Evolutionary conservation across 2,888 invertebrate species (phyloP), one percentile per base, ranked within the genome.

Genomic region (Amblyteles armatorius): DNA sequence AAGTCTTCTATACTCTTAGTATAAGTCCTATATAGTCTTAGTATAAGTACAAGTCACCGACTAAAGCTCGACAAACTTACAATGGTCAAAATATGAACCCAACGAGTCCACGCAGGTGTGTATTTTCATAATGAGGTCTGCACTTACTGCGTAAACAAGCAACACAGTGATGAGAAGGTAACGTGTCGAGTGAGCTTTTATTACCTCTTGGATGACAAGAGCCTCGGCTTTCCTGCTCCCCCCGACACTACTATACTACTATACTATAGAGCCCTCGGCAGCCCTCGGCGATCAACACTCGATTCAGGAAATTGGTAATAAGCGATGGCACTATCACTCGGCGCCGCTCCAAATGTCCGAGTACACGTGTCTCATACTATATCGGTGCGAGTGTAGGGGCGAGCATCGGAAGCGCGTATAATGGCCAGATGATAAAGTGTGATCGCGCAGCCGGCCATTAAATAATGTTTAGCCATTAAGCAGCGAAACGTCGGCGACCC

Each of bases 391-490:
- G 67, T 29, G 55, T 26, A 50, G 29, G 65, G 65, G 11, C 44
- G 67, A 80, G 44, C 57, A 36, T n/a, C 60, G 11, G 16, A 80
- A 50, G 40, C 65, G 67, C 50, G 71, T 77, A 79, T 67, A 76
- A 76, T 71, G 36, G 48, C 76, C 9, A 36, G 22, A 80, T 77
- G 83, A 80, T 67, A 67, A 33, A 77, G 79, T 9, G 57, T 40
- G 72, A 77, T 77, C 71, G 71, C 67, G 65, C 50, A 36, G 65
- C 57, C 16, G 36, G 40, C 69, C 71, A 71, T 79, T 79, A 78
- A 76, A 67, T 77, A 83, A 83, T 80, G 79, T 76, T 80, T 57
- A 77, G 76, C 72, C 71, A 77, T 83, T 72, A 76, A 77, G 71
- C 76, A 36, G 79, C 55, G 57, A 74, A 44, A 63, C 48, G 68